Base-by-base conservation (phyloP, 2,113 vertebrate species). In the Theropithecus gelada region DNA sequence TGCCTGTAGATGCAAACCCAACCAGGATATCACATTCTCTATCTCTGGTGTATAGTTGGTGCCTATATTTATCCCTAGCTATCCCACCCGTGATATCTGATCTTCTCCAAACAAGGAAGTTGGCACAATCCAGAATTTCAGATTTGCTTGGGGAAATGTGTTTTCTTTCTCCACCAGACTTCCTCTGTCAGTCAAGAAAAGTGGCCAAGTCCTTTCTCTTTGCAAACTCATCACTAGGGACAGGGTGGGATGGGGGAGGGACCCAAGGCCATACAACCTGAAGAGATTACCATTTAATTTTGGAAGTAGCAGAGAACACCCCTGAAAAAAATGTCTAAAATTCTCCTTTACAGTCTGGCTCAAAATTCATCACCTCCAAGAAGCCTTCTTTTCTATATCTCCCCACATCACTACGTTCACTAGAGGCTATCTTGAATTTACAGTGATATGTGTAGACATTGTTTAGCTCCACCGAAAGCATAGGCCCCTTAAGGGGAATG, bases 351-450 rank as follows among this genome's bases (percentile, higher is more conserved):
- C 3, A 89, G 8, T 59, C 50, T 8, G 40, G 30, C 30, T 81
- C 70, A 55, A 73, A 84, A 68, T 35, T 76, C 87, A 81, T 35
- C 0, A 1, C 45, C 40, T 95, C 72, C 27, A 20, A 17, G n/a
- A 61, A 94, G 35, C 27, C 66, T 83, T 61, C 94, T 83, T 92
- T 96, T 81, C 50, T 83, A 9, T 64, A 57, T 90, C 75, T 90
- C 27, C 38, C 27, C 20, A 4, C 17, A 8, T 6, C 6, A 13
- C 48, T 1, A 12, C 40, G 35, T 57, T 48, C 73, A 64, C 13
- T 32, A 90, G 0, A 25, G 23, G 27, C 20, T 72, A 57, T 72
- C 25, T 38, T 55, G 52, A 66, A 43, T 83, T 75, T 84, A 72
- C 11, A n/a, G 82, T 76, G 48, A 75, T 85, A 43, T 75, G 40